Evolutionary conservation across 2,888 invertebrate species (phyloP).

Genomic region (Ophion costatus): DNA sequence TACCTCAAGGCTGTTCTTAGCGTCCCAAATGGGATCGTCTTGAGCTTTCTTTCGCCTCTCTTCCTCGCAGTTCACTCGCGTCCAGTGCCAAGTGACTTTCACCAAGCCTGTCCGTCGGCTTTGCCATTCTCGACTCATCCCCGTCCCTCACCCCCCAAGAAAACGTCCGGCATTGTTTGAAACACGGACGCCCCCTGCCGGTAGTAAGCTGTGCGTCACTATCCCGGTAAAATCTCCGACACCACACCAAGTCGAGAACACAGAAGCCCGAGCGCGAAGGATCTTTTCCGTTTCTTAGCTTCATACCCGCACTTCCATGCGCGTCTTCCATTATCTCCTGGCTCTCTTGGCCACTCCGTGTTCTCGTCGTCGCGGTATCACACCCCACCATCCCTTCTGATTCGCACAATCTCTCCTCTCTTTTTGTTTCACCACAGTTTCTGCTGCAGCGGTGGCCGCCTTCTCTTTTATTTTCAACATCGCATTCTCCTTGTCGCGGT

Average conservation of each 20-base stretch:
- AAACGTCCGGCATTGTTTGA: slow-evolving; percentile 64
- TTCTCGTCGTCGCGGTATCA: neutral
- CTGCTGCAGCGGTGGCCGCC: slow-evolving; percentile 21
- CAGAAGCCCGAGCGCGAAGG: slow-evolving; percentile 53
- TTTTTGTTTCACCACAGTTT: slow-evolving; percentile 23
- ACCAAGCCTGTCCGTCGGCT: slow-evolving; percentile 60
- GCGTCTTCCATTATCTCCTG: slow-evolving; percentile 17
- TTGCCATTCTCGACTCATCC: slow-evolving; percentile 48
- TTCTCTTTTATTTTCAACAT: slow-evolving; percentile 50
- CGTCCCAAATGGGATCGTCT: slow-evolving; percentile 37
- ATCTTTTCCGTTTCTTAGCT: slow-evolving; percentile 47
- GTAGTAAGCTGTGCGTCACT: slow-evolving; percentile 15
- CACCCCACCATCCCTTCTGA: slow-evolving; percentile 26
- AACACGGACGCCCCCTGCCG: slow-evolving; percentile 45
- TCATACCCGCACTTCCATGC: slow-evolving; percentile 48
- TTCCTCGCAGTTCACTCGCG: slow-evolving; percentile 28
- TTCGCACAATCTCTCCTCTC: slow-evolving; percentile 42
- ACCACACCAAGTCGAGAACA: slow-evolving; percentile 31
- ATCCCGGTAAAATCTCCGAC: slow-evolving; percentile 47
- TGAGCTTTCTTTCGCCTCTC: slow-evolving; percentile 15
- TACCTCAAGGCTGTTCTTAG: slow-evolving; percentile 51
- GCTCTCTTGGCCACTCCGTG: neutral
- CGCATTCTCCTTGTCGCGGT: slow-evolving; percentile 50
- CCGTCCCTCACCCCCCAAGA: slow-evolving; percentile 44
- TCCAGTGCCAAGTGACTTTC: slow-evolving; percentile 64